Conservation (phyloP, 2,113 vertebrate genomes). For the Periophthalmus modestus region DNA sequence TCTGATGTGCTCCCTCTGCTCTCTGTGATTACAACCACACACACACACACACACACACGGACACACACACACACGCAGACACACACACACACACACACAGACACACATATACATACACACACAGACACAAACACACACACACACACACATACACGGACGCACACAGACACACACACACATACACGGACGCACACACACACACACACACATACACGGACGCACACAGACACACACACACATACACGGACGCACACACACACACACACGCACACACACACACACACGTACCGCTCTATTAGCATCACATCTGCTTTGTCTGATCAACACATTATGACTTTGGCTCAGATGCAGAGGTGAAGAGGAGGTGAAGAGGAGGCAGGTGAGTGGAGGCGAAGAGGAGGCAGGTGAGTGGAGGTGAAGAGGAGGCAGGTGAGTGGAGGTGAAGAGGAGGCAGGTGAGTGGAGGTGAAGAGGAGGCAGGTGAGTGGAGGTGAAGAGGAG, state of each 20-base stretch:
- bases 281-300: slow-evolving; percentile 39
- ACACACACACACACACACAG: no score
- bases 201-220: not conserved
- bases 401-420: slow-evolving; percentile 1
- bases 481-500: not conserved
- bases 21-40: slow-evolving; percentile 10
- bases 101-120: no score
- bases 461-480: slow-evolving; percentile 6
- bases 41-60: no score
- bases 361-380: no score
- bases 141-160: no score
- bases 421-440: not conserved
- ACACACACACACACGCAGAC: no score
- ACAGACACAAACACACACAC: no score
- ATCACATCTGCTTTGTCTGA: slow-evolving; percentile 68
- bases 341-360: slow-evolving; percentile 49
- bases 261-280: not conserved
- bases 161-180: no score
- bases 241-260: not conserved
- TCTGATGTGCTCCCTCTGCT: slow-evolving; percentile 37
- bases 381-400: slow-evolving; percentile 22
- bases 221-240: not conserved
- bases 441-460: slow-evolving; percentile 5
- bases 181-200: no score
- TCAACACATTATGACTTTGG: slow-evolving; percentile 72